These are phyloP conservation scores for Drosophila insularis DNA, from an alignment of 1,140 invertebrate genomes.

Conservation along the genomic window DNA sequence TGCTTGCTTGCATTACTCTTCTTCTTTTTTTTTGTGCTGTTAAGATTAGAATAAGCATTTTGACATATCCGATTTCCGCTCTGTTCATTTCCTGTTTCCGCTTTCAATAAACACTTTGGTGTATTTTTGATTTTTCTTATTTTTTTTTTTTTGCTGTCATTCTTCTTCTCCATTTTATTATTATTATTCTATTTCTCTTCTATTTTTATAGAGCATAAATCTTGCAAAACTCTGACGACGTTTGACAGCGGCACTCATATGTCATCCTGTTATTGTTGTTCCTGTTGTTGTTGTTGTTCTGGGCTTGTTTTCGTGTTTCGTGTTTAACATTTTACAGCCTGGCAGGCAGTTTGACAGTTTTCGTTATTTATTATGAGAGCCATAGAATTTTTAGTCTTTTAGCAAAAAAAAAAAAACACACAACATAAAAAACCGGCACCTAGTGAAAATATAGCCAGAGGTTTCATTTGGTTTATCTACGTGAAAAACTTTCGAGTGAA, in stretches of 20 bases:
- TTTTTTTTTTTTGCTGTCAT: too few species aligned
- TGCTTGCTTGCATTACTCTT: not conserved
- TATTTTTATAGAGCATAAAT: conserved; percentile 42
- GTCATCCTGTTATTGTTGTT: conserved; percentile 40
- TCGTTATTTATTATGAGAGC: conserved; percentile 43
- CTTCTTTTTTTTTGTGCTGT: not conserved
- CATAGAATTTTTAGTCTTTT: conserved; percentile 1
- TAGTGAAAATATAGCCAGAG: not conserved
- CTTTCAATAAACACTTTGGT: not conserved
- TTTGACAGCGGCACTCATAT: conserved; percentile 59
- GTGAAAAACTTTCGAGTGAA: conserved; percentile 1
- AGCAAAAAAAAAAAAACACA: not conserved
- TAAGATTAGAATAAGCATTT: conserved; percentile 1
- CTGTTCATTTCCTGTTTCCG: conserved; percentile 2
- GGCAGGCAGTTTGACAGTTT: conserved; percentile 55
- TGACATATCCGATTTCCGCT: conserved; percentile 2
- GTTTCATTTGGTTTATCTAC: not conserved
- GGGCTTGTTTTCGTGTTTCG: conserved; percentile 43
- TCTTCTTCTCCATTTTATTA: not conserved
- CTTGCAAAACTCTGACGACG: conserved; percentile 41
- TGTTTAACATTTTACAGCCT: conserved; percentile 56
- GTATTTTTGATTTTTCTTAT: not conserved
- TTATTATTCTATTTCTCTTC: conserved; percentile 8
- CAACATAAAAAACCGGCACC: not conserved
- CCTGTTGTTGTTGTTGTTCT: not conserved